phyloP scores from a whole-genome alignment of 2,888 invertebrate species.

The Cataglyphis albicans region DNA sequence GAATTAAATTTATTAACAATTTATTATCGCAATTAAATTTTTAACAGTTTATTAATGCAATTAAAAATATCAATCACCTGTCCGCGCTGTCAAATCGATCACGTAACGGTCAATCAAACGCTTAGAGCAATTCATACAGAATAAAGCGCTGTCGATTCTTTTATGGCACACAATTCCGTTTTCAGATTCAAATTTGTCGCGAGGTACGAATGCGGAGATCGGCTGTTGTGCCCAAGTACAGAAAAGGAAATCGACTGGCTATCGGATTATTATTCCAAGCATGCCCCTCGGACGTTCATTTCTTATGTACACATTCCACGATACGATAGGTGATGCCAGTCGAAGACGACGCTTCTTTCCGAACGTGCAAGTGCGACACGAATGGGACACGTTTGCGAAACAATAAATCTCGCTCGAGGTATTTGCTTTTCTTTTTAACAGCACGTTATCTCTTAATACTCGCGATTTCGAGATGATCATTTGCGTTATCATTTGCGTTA shows the following conservation, averaged over 20 bases:
- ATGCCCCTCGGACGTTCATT: constrained; percentile 83
- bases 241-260: constrained; percentile 82
- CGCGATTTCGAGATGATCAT: neutral
- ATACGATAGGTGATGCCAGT: constrained; percentile 81
- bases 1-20: neutral
- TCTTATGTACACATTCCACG: constrained; percentile 83
- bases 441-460: neutral
- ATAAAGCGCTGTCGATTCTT: constrained; percentile 46
- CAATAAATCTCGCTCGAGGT: constrained; percentile 50
- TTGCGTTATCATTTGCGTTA: neutral
- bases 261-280: constrained; percentile 83
- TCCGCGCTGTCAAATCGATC: neutral
- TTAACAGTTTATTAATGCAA: neutral
- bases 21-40: neutral
- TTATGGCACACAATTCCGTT: constrained; percentile 59
- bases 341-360: constrained; percentile 80
- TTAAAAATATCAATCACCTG: neutral
- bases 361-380: constrained; percentile 76
- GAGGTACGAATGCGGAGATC: constrained; percentile 69
- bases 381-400: constrained; percentile 56
- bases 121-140: constrained; percentile 15
- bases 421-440: constrained; percentile 1
- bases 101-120: neutral
- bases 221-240: constrained; percentile 59
- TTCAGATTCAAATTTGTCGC: constrained; percentile 69